Percentiles rank a stretch among this genome's conserved stretches.
phyloP scores from a whole-genome alignment of 2,888 invertebrate species.

The Aleiodes alternator region DNA sequence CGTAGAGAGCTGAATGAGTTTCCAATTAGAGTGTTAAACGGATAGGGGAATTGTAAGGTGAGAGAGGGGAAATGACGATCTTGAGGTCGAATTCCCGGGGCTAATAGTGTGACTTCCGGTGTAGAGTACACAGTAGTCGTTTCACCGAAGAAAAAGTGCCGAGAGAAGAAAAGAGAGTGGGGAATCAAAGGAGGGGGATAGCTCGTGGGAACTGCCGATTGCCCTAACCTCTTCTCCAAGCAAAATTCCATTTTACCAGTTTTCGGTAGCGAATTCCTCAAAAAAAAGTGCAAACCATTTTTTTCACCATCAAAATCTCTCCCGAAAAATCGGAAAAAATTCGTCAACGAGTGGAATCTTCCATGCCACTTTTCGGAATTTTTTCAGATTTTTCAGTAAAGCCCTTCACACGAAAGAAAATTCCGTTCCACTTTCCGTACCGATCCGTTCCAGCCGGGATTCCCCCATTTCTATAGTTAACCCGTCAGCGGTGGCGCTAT shows the following conservation, averaged over 20 bases:
- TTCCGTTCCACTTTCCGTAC: no score
- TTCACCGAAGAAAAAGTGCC: slow-evolving; percentile 33
- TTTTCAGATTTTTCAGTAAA: no score
- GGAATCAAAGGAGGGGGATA: slow-evolving; percentile 37
- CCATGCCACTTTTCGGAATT: no score
- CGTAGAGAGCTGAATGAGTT: background rate
- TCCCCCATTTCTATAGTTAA: no score
- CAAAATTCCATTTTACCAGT: slow-evolving; percentile 32
- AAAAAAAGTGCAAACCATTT: no score
- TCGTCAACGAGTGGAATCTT: no score
- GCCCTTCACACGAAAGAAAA: no score
- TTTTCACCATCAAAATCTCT: no score
- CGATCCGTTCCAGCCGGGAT: no score
- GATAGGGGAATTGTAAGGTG: background rate
- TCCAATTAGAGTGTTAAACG: slow-evolving; percentile 9
- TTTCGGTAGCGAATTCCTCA: background rate
- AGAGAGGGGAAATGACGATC: background rate
- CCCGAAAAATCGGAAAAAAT: no score
- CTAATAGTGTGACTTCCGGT: slow-evolving; percentile 59
- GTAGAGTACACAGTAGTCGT: slow-evolving; percentile 44
- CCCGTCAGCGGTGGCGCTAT: no score
- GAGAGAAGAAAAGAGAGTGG: slow-evolving; percentile 36
- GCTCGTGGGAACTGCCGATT: slow-evolving; percentile 38
- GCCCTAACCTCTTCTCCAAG: slow-evolving; percentile 21
- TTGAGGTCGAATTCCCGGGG: slow-evolving; percentile 55